Conservation (phyloP, 2,888 invertebrate species). For the Tetragonula carbonaria region DNA sequence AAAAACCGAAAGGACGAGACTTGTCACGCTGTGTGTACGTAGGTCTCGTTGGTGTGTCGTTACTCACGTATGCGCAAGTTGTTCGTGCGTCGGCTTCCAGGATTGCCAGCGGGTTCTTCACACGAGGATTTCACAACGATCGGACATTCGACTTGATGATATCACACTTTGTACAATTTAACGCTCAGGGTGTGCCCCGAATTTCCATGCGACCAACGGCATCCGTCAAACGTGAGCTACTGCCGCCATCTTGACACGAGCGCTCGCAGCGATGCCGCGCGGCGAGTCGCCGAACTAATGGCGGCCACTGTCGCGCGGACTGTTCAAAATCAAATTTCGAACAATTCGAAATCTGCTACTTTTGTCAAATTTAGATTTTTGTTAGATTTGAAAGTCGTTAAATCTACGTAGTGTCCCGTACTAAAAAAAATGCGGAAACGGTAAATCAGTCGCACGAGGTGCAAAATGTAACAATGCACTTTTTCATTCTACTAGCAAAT, state of each 20-base stretch:
- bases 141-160: slow-evolving; percentile 41
- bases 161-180: slow-evolving; percentile 64
- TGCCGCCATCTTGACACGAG: slow-evolving; percentile 77
- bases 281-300: slow-evolving; percentile 1
- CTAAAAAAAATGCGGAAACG: background rate
- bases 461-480: background rate
- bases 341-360: background rate
- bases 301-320: slow-evolving; percentile 10
- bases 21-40: slow-evolving; percentile 49
- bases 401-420: background rate
- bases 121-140: slow-evolving; percentile 44
- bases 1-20: slow-evolving; percentile 34
- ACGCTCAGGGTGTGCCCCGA: slow-evolving; percentile 74
- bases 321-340: slow-evolving; percentile 18
- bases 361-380: background rate
- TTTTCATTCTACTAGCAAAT: background rate
- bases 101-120: slow-evolving; percentile 35
- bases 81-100: slow-evolving; percentile 47
- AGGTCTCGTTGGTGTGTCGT: slow-evolving; percentile 39
- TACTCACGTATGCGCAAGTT: slow-evolving; percentile 71
- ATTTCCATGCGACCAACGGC: slow-evolving; percentile 73
- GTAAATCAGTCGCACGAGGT: background rate
- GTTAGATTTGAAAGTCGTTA: background rate
- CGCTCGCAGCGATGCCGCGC: slow-evolving; percentile 35
- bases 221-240: slow-evolving; percentile 80